These are phyloP conservation scores for Buathra laborator DNA, from an alignment of 2,888 invertebrate species.

Conservation along the genomic window DNA sequence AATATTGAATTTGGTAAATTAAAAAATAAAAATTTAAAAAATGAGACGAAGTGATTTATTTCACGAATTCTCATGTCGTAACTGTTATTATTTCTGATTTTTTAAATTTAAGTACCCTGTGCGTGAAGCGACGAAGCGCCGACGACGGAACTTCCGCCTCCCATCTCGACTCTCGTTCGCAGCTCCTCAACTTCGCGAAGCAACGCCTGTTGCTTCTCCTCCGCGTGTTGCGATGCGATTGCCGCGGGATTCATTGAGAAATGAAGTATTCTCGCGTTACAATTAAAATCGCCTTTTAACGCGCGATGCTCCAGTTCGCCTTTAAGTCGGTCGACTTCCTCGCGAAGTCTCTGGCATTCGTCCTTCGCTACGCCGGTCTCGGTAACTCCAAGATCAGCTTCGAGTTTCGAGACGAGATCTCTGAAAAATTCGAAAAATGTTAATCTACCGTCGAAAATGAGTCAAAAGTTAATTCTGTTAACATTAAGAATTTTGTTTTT, in stretches of 20 bases:
- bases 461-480: not conserved
- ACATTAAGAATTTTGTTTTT: not conserved
- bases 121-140: slow-evolving; percentile 77
- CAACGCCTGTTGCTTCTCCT: slow-evolving; percentile 84
- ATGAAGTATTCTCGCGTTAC: slow-evolving; percentile 87
- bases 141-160: slow-evolving; percentile 64
- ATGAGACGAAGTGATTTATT: too few species aligned
- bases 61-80: too few species aligned
- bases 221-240: slow-evolving; percentile 89
- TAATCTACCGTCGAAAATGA: not conserved
- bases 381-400: slow-evolving; percentile 87
- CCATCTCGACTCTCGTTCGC: slow-evolving; percentile 88
- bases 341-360: slow-evolving; percentile 83
- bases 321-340: slow-evolving; percentile 85
- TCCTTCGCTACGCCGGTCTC: slow-evolving; percentile 77
- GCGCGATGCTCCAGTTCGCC: slow-evolving; percentile 89
- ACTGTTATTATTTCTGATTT: too few species aligned
- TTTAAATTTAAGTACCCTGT: slow-evolving; percentile 75
- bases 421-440: slow-evolving; percentile 68
- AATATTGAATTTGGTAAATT: not conserved
- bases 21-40: too few species aligned
- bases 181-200: slow-evolving; percentile 88
- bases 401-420: slow-evolving; percentile 89
- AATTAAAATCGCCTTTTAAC: slow-evolving; percentile 87
- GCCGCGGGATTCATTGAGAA: slow-evolving; percentile 91